phyloP scores from a whole-genome alignment of 2,888 invertebrate species.

The Hyalella azteca region DNA sequence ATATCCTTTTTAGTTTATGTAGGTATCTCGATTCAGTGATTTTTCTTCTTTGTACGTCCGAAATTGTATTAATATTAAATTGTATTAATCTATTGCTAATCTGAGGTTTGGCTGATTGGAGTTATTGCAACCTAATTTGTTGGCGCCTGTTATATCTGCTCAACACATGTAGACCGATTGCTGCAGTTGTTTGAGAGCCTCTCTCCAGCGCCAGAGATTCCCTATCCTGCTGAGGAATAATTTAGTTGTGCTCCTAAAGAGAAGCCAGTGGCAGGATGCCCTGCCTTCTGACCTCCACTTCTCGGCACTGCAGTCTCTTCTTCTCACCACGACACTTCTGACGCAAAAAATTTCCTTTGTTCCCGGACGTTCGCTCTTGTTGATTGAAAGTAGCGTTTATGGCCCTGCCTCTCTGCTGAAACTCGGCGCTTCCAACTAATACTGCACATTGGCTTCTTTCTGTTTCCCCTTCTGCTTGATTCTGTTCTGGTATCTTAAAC shows the following conservation, averaged over 20 bases:
- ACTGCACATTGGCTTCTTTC: background rate
- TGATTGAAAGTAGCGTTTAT: constrained; percentile 36
- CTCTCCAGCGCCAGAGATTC: background rate
- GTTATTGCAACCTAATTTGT: too few relatives aligned
- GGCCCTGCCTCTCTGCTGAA: constrained; percentile 8
- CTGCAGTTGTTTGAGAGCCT: too few relatives aligned
- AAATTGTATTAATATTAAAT: too few relatives aligned
- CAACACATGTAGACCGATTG: too few relatives aligned
- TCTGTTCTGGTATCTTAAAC: background rate
- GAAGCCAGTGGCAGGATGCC: too few relatives aligned
- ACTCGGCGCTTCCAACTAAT: too few relatives aligned
- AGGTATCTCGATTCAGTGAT: too few relatives aligned
- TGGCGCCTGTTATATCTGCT: too few relatives aligned
- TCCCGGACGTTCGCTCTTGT: constrained; percentile 15
- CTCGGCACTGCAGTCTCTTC: constrained; percentile 4
- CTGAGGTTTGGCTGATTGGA: too few relatives aligned
- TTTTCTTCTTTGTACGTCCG: too few relatives aligned
- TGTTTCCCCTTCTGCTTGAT: background rate
- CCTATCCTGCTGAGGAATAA: background rate
- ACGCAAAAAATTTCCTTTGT: constrained; percentile 16
- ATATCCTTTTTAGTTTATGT: too few relatives aligned
- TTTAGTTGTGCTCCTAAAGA: background rate
- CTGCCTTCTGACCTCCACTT: background rate
- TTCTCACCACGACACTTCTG: background rate
- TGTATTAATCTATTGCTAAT: too few relatives aligned